Base-by-base conservation (phyloP, 1,140 invertebrate genomes). In the Eriocheir sinensis region DNA sequence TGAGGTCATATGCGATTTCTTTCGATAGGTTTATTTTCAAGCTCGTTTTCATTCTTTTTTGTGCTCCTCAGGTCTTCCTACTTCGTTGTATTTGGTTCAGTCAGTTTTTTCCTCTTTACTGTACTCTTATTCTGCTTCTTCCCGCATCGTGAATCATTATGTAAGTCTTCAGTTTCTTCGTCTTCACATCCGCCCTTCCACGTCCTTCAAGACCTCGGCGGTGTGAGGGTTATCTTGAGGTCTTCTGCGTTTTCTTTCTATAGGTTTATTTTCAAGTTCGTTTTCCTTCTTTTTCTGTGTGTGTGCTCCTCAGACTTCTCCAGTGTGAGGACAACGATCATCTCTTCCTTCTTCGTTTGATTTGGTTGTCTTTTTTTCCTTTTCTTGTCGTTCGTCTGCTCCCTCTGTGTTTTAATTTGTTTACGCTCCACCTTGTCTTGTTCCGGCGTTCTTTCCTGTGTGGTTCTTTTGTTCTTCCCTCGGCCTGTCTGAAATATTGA, bases 151-250 rank as follows among this genome's bases (percentile, higher is more conserved):
- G 9, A 85, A 85, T 15, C 81, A 21, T n/a, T n/a, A n/a, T n/a
- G n/a, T n/a, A n/a, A n/a, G n/a, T n/a, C n/a, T n/a, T n/a, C n/a
- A n/a, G n/a, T n/a, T n/a, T n/a, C n/a, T n/a, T n/a, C 80, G 0
- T 80, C 91, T 0, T 41, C 38, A 8, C 80, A 90, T 48, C 36
- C 89, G 12, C 34, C 32, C 9, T 8, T 32, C 30, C 48, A 90
- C 3, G 27, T 41, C 0, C 88, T 53, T 89, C 21, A 44, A 89
- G 44, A 89, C 88, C 41, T 89, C 88, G 15, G n/a, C 53, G 2
- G 88, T 89, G 88, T 89, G 41, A 89, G 44, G 41, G 21, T 72
- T 8, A n/a, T 72, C 12, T 72, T 72, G 44, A n/a, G n/a, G n/a
- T n/a, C n/a, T n/a, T n/a, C n/a, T n/a, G n/a, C n/a, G n/a, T n/a